Evolutionary conservation across 2,797 vertebrate genomes (phyloP), one percentile per base, ranked within the genome.

Genomic region (Myotis pilosus): DNA sequence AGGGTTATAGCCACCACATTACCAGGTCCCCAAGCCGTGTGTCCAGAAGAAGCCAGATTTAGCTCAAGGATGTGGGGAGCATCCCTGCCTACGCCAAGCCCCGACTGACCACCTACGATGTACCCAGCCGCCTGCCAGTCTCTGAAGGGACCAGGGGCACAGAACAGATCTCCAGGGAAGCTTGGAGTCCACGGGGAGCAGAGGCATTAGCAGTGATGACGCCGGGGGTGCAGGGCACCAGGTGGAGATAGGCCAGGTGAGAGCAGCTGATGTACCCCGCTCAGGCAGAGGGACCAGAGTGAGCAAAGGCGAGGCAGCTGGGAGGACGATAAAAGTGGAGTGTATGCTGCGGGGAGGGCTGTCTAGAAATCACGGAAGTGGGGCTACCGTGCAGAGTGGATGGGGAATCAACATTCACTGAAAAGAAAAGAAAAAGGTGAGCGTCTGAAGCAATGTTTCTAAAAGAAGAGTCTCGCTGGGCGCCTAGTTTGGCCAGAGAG

Each of bases 71-170:
- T 2, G 0, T 5, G 4, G 22, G 7, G 38, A 55, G 9, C 38
- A 75, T 2, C 55, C 20, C 13, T 0, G 0, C 10, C 33, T 55
- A 88, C 5, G 44, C 30, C 20, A 49, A 30, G 20, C 10, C 30
- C 51, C n/a, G 19, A 33, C 6, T 57, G 60, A 69, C 51, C 15
- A 64, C 28, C 23, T 55, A 15, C 1, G 1, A 38, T 38, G 44
- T 25, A 19, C 23, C 5, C 4, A 1, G 47, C 51, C 57, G 28
- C 0, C 2, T 36, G 41, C 41, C 41, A 30, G 89, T 25, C 38
- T 89, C 89, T 72, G 51, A 68, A 20, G 33, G 75, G 23, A 74
- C 20, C 33, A 20, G n/a, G 36, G 66, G 72, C 71, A 81, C 30
- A 75, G 83, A 89, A 41, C 16, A 4, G 12, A 64, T 15, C 44